Evolutionary conservation across 2,888 invertebrate species (phyloP).

Genomic region (Pristionchus japonicus): DNA sequence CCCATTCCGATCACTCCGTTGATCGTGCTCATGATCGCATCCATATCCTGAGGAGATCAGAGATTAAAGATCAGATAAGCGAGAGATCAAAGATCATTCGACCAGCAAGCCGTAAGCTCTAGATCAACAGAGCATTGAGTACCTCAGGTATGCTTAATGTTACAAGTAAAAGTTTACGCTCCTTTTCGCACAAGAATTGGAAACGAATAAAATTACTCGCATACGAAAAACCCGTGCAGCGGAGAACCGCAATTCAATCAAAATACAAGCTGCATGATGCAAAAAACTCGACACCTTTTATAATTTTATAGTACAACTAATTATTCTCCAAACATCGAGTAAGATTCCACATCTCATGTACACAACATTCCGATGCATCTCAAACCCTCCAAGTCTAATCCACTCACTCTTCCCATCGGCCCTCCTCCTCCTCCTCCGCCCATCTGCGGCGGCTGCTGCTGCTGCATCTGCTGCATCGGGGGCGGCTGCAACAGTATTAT

Average conservation of each 20-base stretch:
- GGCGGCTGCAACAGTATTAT: neutral
- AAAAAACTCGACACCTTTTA: too few species aligned
- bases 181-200: too few species aligned
- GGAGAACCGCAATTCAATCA: neutral
- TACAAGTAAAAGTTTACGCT: too few species aligned
- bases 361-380: neutral
- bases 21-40: neutral
- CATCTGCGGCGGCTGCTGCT: neutral
- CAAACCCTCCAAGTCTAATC: neutral
- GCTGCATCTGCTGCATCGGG: slow-evolving; percentile 21
- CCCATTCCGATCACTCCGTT: neutral
- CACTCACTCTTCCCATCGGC: neutral
- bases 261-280: too few species aligned
- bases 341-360: too few species aligned
- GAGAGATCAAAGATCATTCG: too few species aligned
- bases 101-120: too few species aligned
- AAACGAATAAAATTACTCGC: neutral
- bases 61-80: neutral
- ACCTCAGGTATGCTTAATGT: too few species aligned
- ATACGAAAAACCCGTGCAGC: neutral
- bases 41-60: neutral
- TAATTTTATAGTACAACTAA: too few species aligned
- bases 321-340: too few species aligned
- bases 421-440: slow-evolving; percentile 26
- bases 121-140: too few species aligned